Evolutionary conservation across 2,797 vertebrate genomes (phyloP).

Genomic region (Gymnoscopelus braueri): DNA sequence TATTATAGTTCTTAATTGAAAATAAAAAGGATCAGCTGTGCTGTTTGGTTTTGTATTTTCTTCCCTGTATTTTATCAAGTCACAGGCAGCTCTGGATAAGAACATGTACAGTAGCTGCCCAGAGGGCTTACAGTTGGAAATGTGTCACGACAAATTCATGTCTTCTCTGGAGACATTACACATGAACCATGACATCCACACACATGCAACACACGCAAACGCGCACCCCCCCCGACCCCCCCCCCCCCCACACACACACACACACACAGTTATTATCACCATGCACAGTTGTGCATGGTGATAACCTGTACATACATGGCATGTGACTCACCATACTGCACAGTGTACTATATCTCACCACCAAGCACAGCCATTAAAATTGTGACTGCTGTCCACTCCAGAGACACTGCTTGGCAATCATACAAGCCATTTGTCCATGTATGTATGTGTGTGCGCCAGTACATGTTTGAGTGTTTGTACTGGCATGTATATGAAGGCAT

Average conservation of each 20-base stretch:
- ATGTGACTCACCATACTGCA: slow-evolving; percentile 45
- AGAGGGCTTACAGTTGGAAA: slow-evolving; percentile 5
- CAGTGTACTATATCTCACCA: slow-evolving; percentile 17
- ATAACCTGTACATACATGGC: slow-evolving; percentile 23
- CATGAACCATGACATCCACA: slow-evolving; percentile 23
- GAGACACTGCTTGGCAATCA: background rate
- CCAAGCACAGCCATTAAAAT: slow-evolving; percentile 49
- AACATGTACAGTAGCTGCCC: background rate
- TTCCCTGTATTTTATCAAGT: too few relatives aligned
- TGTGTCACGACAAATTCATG: slow-evolving; percentile 19
- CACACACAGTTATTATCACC: too few relatives aligned
- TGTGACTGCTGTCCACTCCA: slow-evolving; percentile 14
- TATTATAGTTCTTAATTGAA: too few relatives aligned
- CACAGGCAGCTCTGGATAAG: background rate
- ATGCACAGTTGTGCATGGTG: slow-evolving; percentile 12
- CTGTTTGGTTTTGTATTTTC: too few relatives aligned
- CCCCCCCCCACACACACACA: too few relatives aligned
- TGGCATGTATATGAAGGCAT: background rate
- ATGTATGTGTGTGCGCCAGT: too few relatives aligned
- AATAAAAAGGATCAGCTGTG: too few relatives aligned
- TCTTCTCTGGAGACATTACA: slow-evolving; percentile 31
- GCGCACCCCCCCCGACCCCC: slow-evolving; percentile 12
- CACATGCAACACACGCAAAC: slow-evolving; percentile 20
- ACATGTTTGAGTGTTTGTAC: too few relatives aligned
- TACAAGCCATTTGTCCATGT: too few relatives aligned